Conservation (phyloP, 2,113 vertebrate genomes). For the Columbina picui region DNA sequence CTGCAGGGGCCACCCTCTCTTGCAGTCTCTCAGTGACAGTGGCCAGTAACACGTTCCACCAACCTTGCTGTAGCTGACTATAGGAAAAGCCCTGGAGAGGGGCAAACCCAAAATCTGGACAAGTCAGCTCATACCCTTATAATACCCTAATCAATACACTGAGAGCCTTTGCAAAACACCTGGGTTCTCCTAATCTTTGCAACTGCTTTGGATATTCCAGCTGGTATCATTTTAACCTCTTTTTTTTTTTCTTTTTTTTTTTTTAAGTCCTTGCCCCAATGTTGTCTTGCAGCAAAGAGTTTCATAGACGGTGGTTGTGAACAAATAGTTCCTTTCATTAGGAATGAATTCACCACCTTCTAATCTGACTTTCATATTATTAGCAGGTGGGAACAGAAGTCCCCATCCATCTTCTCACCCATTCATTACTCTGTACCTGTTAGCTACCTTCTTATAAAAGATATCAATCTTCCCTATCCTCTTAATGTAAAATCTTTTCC, state of each 20-base stretch:
- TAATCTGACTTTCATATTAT: constrained; percentile 53
- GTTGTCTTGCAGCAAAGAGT: background rate
- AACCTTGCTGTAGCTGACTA: background rate
- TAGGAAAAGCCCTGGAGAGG: background rate
- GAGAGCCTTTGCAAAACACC: background rate
- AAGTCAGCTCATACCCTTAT: background rate
- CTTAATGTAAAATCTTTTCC: background rate
- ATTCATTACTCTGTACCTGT: constrained; percentile 62
- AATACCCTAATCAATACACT: background rate
- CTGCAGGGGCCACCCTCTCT: background rate
- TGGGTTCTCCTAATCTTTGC: background rate
- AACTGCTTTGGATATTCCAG: background rate
- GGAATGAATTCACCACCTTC: constrained; percentile 12
- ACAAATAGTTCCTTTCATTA: constrained; percentile 47
- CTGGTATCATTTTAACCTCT: background rate
- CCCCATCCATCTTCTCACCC: constrained; percentile 47
- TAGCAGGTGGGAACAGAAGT: constrained; percentile 58
- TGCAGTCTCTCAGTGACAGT: background rate
- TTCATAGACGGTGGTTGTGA: background rate
- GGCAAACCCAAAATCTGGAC: background rate
- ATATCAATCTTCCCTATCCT: constrained; percentile 33
- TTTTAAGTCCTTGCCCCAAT: background rate
- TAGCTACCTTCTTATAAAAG: constrained; percentile 52
- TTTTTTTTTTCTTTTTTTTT: background rate
- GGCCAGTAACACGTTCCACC: background rate